A percentile compares a stretch with the other conserved stretches of the same genome.
phyloP scores from a whole-genome alignment of 37 sponge, comb jelly and placozoan genomes.

The Cliona cf. orientalis region DNA sequence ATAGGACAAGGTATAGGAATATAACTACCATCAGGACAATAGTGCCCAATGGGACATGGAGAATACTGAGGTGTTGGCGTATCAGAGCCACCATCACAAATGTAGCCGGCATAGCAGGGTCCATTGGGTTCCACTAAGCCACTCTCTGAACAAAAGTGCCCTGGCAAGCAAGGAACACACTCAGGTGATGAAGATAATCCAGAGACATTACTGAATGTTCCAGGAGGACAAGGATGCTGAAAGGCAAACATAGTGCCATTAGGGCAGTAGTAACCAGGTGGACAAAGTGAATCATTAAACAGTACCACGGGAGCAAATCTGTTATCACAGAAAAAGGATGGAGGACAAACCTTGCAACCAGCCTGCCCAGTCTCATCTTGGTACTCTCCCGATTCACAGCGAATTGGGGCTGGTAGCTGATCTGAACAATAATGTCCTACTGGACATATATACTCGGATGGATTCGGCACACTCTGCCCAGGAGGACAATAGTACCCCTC shows the following conservation, averaged over 20 bases:
- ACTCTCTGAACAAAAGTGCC: neutral
- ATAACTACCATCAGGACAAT: neutral
- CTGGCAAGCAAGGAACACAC: neutral
- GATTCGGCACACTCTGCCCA: neutral
- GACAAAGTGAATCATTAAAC: neutral
- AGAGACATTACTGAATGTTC: neutral
- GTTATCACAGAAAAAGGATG: neutral
- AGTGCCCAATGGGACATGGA: neutral
- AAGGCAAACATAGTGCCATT: neutral
- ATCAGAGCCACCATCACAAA: neutral
- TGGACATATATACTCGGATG: neutral
- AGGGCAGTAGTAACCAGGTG: neutral
- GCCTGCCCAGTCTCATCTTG: neutral
- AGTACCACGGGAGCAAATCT: neutral
- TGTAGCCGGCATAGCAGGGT: neutral
- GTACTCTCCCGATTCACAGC: neutral
- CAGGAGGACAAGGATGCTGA: neutral
- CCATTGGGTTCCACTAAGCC: neutral
- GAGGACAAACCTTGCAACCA: neutral
- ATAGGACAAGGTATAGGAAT: neutral
- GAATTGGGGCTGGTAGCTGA: neutral
- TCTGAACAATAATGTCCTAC: neutral
- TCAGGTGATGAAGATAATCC: neutral
- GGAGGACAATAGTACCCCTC: slow-evolving; percentile 1
- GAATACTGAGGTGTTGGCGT: neutral